Percentiles rank a stretch among this genome's conserved stretches.
Evolutionary conservation across 1,140 invertebrate species (phyloP).

Genomic region (Camponotus vicinus): DNA sequence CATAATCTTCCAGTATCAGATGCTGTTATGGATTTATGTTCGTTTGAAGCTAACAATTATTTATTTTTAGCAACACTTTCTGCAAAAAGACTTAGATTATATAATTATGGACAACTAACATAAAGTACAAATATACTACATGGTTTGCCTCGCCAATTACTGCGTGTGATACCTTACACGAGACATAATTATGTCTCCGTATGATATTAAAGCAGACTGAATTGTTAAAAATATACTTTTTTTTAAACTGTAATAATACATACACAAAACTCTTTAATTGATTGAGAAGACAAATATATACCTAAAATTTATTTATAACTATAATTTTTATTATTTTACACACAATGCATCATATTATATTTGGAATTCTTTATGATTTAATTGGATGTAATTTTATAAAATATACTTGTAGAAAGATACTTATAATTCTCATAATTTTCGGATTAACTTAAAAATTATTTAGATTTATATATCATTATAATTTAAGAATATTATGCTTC

Average conservation of each 20-base stretch:
- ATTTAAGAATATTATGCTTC: not conserved
- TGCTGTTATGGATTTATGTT: conserved; percentile 89
- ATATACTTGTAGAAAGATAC: not conserved
- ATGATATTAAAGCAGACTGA: conserved; percentile 1
- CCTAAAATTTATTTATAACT: conserved; percentile 15
- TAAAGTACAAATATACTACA: conserved; percentile 24
- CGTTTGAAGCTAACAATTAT: conserved; percentile 86
- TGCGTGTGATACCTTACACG: not conserved
- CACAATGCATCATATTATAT: conserved; percentile 5
- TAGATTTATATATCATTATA: not conserved
- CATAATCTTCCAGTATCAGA: conserved; percentile 88
- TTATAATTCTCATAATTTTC: not conserved
- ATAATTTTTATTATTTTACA: conserved; percentile 27
- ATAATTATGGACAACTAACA: conserved; percentile 82
- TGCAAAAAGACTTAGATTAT: conserved; percentile 88
- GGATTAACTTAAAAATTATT: not conserved
- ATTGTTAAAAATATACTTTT: not conserved
- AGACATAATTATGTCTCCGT: not conserved
- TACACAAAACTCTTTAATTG: conserved; percentile 9
- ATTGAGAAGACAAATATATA: conserved; percentile 28
- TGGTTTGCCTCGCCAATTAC: not conserved
- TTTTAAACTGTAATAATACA: not conserved
- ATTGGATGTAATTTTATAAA: conserved; percentile 3
- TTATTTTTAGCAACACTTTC: conserved; percentile 89
- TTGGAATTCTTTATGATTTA: not conserved